phyloP scores from a whole-genome alignment of 2,113 vertebrate species.

The Dissostichus mawsoni region DNA sequence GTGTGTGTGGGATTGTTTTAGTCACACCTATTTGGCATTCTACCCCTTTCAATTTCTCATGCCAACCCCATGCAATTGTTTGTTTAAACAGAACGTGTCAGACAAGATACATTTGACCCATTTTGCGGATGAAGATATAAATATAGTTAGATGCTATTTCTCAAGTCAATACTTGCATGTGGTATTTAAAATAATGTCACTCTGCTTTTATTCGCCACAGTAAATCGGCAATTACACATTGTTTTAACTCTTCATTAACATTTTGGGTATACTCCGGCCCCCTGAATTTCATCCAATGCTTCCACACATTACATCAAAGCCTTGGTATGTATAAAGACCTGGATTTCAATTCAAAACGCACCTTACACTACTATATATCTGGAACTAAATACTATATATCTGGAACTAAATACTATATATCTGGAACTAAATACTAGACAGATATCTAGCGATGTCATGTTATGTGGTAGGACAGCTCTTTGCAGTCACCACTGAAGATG shows the following conservation, averaged over 20 bases:
- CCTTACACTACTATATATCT: not conserved
- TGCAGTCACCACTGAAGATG: slow-evolving; percentile 16
- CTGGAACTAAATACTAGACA: slow-evolving; percentile 10
- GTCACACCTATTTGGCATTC: not conserved
- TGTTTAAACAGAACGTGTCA: not conserved
- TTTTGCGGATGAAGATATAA: not conserved
- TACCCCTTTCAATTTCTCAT: not conserved
- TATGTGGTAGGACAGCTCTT: slow-evolving; percentile 15
- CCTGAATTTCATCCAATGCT: not conserved
- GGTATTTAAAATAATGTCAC: slow-evolving; percentile 19
- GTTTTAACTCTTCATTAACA: slow-evolving; percentile 5
- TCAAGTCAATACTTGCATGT: not conserved
- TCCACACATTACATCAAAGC: not conserved
- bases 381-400: slow-evolving; percentile 7
- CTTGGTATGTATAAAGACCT: not conserved
- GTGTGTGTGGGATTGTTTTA: slow-evolving; percentile 1
- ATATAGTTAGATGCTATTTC: not conserved
- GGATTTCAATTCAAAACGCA: not conserved
- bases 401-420: not conserved
- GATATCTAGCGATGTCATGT: not conserved
- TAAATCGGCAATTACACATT: slow-evolving; percentile 1
- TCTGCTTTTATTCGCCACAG: slow-evolving; percentile 2
- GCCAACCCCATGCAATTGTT: not conserved
- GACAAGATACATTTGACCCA: slow-evolving; percentile 2
- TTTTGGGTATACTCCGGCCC: not conserved